Base-by-base conservation (phyloP, 2,113 vertebrate genomes). In the Mellivora capensis region DNA sequence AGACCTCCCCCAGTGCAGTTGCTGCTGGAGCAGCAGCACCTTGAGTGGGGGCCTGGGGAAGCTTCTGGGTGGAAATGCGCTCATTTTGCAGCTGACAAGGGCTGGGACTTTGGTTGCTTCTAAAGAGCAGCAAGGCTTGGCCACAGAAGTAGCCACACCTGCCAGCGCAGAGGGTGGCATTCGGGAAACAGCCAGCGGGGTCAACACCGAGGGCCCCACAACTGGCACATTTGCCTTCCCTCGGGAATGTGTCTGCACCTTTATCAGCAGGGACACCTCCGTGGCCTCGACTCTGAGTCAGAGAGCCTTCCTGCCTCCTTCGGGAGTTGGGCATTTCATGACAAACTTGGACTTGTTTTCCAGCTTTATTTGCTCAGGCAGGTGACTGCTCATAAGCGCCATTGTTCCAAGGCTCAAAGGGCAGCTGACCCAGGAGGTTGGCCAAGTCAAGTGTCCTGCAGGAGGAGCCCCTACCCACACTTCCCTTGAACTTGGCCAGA, bases 1-100 rank as follows among this genome's bases (percentile, higher is more conserved):
- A 2, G 29, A 15, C 1, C 15, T n/a, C 52, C 31, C 31, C 64
- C 54, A 37, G 29, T 2, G 34, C 62, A 0, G 0, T 29, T 12
- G 49, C 77, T 52, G 20, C 85, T 39, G 20, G 89, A 34, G 18
- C n/a, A 34, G 0, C 2, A 12, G 13, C 31, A 4, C 39, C 71
- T 31, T 7, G 42, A 76, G 29, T 20, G 2, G 37, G 59, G 12
- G 2, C 31, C 2, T 17, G 8, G 18, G 4, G 34, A 8, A 3
- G 6, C 47, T 42, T 54, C n/a, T 0, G 27, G 7, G 6, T 18
- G 25, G 21, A 20, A 64, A 44, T 4, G 10, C 6, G 15, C 20
- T 11, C 34, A 3, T 7, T 9, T 7, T 25, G 29, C 57, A 34
- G 23, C 44, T 20, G 71, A 62, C 3, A 0, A 14, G 29, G 39